A percentile compares a stretch with the other conserved stretches of the same genome.
phyloP scores from a whole-genome alignment of 2,888 invertebrate genomes.

The Laothoe populi region DNA sequence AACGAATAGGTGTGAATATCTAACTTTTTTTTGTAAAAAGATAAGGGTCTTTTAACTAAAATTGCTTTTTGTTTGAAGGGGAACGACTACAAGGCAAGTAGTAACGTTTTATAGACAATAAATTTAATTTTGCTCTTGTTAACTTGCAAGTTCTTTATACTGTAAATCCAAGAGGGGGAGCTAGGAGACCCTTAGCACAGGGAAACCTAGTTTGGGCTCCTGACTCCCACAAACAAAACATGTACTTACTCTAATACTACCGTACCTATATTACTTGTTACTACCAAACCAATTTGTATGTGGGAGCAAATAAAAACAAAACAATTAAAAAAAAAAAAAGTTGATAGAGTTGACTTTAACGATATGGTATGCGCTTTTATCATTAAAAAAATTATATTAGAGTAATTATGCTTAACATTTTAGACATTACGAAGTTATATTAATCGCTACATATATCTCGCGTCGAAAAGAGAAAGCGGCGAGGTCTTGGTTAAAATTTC shows the following conservation, averaged over 20 bases:
- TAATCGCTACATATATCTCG: too few relatives aligned
- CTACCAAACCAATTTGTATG: too few relatives aligned
- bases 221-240: too few relatives aligned
- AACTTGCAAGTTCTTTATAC: constrained; percentile 17
- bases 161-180: too few relatives aligned
- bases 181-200: too few relatives aligned
- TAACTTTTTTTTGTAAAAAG: constrained; percentile 31
- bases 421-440: neutral
- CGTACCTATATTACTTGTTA: too few relatives aligned
- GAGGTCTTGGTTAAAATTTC: too few relatives aligned
- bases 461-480: too few relatives aligned
- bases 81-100: constrained; percentile 17
- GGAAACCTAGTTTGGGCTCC: too few relatives aligned
- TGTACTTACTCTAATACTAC: too few relatives aligned
- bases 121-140: constrained; percentile 18
- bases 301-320: too few relatives aligned
- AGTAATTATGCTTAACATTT: neutral
- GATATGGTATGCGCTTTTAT: constrained; percentile 20
- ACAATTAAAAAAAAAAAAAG: too few relatives aligned
- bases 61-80: constrained; percentile 35
- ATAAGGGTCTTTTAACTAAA: constrained; percentile 32
- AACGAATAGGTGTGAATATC: constrained; percentile 23
- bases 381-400: constrained; percentile 1
- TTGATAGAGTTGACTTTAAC: constrained; percentile 23
- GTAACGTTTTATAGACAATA: constrained; percentile 24